Conservation (phyloP, 2,797 vertebrate species). For the Tenualosa ilisha region DNA sequence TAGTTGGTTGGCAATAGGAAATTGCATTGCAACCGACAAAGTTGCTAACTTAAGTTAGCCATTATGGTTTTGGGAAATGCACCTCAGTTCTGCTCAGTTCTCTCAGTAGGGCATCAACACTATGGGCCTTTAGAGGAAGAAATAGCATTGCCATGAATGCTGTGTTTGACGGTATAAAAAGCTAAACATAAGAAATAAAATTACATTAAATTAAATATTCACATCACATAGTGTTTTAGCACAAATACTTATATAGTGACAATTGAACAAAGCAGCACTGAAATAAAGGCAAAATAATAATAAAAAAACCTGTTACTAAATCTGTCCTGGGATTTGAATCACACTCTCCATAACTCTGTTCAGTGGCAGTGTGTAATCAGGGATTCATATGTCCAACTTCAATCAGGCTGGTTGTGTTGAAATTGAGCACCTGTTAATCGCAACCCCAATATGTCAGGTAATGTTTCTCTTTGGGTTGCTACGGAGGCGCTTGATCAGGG, state of each 20-base stretch:
- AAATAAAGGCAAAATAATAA: not conserved
- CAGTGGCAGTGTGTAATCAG: not conserved
- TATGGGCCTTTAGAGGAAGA: not conserved
- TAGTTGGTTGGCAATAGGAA: too few relatives aligned
- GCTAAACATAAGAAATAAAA: not conserved
- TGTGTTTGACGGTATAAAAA: not conserved
- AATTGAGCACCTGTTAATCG: not conserved
- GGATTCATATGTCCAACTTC: not conserved
- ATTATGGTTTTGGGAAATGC: too few relatives aligned
- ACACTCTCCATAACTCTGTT: not conserved
- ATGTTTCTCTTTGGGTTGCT: not conserved
- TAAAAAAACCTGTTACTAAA: not conserved
- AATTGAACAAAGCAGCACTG: not conserved
- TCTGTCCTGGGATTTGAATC: not conserved
- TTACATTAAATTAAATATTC: not conserved
- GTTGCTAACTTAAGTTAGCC: too few relatives aligned
- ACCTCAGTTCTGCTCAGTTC: not conserved
- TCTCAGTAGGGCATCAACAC: not conserved
- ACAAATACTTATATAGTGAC: not conserved
- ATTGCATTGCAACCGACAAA: too few relatives aligned
- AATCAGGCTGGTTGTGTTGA: not conserved
- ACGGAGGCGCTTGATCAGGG: conserved; percentile 69
- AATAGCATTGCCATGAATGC: not conserved
- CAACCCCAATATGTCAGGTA: not conserved
- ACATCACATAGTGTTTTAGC: not conserved